These are phyloP conservation scores for Spinibarbus caldwelli DNA, from an alignment of 2,797 vertebrate species.

Conservation along the genomic window DNA sequence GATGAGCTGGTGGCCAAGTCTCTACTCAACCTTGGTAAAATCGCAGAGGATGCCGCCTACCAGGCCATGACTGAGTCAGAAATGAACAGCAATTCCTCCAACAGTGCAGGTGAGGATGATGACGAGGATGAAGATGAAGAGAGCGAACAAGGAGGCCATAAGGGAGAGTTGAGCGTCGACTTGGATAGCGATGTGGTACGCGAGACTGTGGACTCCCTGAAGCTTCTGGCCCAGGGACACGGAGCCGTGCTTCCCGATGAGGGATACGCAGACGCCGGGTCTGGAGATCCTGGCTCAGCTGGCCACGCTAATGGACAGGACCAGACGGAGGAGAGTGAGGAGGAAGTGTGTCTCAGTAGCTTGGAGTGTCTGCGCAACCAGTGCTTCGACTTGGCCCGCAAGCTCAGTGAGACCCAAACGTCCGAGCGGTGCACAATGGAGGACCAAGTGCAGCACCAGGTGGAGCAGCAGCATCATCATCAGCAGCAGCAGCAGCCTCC, in stretches of 20 bases:
- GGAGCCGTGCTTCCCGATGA: constrained; percentile 90
- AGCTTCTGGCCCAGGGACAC: constrained; percentile 94
- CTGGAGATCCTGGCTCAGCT: constrained; percentile 69
- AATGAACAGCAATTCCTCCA: constrained; percentile 91
- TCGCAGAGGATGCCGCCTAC: constrained; percentile 89
- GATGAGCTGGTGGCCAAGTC: constrained; percentile 92
- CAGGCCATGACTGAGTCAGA: constrained; percentile 90
- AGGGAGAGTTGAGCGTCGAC: constrained; percentile 91
- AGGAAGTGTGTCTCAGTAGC: constrained; percentile 95
- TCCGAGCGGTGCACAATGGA: constrained; percentile 70
- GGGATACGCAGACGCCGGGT: constrained; percentile 79
- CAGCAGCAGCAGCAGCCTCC: constrained; percentile 69
- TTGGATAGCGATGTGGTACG: constrained; percentile 95
- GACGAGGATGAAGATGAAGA: constrained; percentile 74
- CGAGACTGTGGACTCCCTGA: constrained; percentile 97
- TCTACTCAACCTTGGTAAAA: constrained; percentile 89
- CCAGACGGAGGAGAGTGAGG: constrained; percentile 87
- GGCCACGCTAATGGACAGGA: constrained; percentile 76
- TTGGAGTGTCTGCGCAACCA: constrained; percentile 96
- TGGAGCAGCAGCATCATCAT: constrained; percentile 71
- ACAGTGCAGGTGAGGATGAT: constrained; percentile 86
- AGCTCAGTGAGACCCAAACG: constrained; percentile 89
- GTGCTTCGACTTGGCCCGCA: constrained; percentile 95
- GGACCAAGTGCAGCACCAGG: constrained; percentile 67
- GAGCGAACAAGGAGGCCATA: constrained; percentile 73